Evolutionary conservation across 2,113 vertebrate genomes (phyloP), one percentile per base, ranked within the genome.

Genomic region (Lanius ludovicianus): DNA sequence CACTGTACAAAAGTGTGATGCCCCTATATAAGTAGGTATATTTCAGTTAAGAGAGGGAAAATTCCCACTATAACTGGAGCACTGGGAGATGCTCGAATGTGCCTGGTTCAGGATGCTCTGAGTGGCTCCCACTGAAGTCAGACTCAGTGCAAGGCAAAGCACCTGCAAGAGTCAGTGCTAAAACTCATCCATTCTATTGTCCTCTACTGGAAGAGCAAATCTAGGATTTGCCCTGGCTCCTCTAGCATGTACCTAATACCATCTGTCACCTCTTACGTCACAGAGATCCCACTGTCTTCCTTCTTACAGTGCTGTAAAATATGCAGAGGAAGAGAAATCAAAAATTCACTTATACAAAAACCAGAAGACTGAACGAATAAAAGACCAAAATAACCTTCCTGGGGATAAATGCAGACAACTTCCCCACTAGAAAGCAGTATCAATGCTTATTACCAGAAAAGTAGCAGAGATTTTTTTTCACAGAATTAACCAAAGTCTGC

Each of bases 31-130:
- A 73, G 44, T 31, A 65, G 53, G 2, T 12, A 41, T 7, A 19
- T 46, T 67, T 65, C 42, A 53, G 15, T 11, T 62, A 65, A 84
- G 13, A 39, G 69, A 46, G 19, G 24, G 37, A 22, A 49, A 55
- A 73, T 15, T 6, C 3, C 12, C 23, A 27, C 0, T 0, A 10
- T 27, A 73, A 53, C n/a, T 33, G n/a, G 33, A 81, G 15, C 35
- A 41, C 41, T 30, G 22, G 6, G 22, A 81, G 15, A n/a, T 37
- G 28, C 21, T 13, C 0, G 0, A 28, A 73, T 18, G 33, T 75
- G 21, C 8, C 35, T 10, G 23, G 3, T 21, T 71, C 30, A 47
- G 33, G 42, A 53, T 70, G 56, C 9, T 73, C 25, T 19, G 42
- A 49, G 27, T 27, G 55, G 50, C 19, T 6, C n/a, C 20, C 24